A percentile compares a stretch with the other conserved stretches of the same genome.
Conservation (phyloP, 2,113 vertebrate genomes). For the Elgaria multicarinata region DNA sequence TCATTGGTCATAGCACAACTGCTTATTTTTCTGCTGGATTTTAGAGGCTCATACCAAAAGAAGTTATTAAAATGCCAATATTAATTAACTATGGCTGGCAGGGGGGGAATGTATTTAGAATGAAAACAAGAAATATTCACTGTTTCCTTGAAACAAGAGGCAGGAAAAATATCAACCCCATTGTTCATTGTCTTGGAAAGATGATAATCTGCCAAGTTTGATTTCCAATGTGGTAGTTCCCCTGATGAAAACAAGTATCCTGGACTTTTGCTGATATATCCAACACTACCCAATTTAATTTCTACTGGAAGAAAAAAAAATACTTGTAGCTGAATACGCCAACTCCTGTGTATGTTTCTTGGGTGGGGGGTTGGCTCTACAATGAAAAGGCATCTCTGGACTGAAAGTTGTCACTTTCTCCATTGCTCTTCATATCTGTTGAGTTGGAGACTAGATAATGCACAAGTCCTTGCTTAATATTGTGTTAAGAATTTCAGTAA, state of each 20-base stretch:
- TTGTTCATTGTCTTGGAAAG: not conserved
- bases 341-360: not conserved
- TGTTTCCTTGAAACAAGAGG: not conserved
- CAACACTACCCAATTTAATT: not conserved
- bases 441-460: no score
- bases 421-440: no score
- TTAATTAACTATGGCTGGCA: not conserved
- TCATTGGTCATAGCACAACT: not conserved
- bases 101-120: not conserved
- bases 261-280: not conserved
- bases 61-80: not conserved
- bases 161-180: not conserved
- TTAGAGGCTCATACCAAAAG: not conserved
- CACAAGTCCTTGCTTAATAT: no score
- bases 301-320: not conserved
- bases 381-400: not conserved
- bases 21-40: not conserved
- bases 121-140: not conserved
- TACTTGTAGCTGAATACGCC: not conserved
- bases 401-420: not conserved
- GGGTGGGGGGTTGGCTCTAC: not conserved
- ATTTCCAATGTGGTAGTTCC: not conserved
- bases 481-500: no score
- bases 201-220: not conserved
- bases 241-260: not conserved